These are phyloP conservation scores for Eulemur albifrons DNA, from an alignment of 2,797 vertebrate species.

Conservation along the genomic window DNA sequence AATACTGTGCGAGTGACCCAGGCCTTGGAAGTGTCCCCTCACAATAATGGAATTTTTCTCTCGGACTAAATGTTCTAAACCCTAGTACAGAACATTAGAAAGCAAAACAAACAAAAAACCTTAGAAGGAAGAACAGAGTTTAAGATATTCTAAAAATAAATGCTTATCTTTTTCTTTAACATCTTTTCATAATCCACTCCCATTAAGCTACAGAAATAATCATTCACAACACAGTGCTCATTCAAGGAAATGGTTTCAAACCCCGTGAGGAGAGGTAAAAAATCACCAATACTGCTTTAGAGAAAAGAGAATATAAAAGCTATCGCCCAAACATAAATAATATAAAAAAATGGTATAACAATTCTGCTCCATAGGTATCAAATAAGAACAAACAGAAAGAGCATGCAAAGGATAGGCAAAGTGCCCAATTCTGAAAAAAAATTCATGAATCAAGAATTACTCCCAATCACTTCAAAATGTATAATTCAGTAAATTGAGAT, in stretches of 20 bases:
- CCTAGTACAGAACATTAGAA: neutral
- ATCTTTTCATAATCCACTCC: neutral
- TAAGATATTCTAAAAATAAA: constrained; percentile 24
- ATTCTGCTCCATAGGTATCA: neutral
- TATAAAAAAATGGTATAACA: neutral
- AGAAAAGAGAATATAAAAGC: neutral
- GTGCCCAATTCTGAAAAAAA: neutral
- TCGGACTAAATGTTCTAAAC: neutral
- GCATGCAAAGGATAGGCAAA: neutral
- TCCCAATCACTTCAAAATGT: neutral
- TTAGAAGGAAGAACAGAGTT: neutral
- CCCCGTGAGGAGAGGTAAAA: neutral
- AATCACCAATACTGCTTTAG: neutral
- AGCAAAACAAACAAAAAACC: neutral
- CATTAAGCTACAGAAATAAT: neutral
- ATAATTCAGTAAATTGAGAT: neutral
- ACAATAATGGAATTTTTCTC: neutral
- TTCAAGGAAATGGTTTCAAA: neutral
- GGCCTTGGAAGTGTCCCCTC: neutral
- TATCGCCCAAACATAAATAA: neutral
- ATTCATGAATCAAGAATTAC: neutral
- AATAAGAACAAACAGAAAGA: neutral
- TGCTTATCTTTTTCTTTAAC: neutral
- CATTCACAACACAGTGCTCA: neutral
- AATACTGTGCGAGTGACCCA: neutral